A percentile compares a stretch with the other conserved stretches of the same genome.
Conservation (phyloP, 2,888 invertebrate species). For the Enchytraeus crypticus region DNA sequence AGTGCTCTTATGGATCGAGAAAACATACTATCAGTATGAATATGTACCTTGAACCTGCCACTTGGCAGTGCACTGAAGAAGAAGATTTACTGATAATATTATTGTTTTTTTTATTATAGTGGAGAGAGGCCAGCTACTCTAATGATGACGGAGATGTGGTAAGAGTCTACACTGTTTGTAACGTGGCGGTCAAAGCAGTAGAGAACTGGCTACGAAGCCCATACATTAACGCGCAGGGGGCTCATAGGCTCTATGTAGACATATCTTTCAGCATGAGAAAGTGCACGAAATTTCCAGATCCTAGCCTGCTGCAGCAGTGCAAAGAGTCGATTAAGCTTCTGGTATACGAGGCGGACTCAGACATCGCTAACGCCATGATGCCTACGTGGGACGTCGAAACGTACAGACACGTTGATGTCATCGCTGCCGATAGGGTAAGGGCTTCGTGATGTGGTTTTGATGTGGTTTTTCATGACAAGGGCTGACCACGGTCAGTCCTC, state of each 20-base stretch:
- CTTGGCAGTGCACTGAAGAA: no score
- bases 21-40: no score
- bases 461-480: neutral
- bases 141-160: slow-evolving; percentile 69
- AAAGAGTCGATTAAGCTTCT: slow-evolving; percentile 93
- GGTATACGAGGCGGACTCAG: slow-evolving; percentile 53
- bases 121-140: slow-evolving; percentile 93
- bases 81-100: no score
- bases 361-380: slow-evolving; percentile 56
- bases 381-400: slow-evolving; percentile 53
- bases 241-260: slow-evolving; percentile 90
- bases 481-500: no score
- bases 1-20: no score
- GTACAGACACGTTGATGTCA: slow-evolving; percentile 83
- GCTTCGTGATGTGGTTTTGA: no score
- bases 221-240: slow-evolving; percentile 82
- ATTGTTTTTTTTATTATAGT: slow-evolving; percentile 49
- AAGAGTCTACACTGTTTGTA: slow-evolving; percentile 62
- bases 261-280: slow-evolving; percentile 93
- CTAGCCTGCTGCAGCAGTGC: slow-evolving; percentile 65
- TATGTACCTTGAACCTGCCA: no score
- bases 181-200: slow-evolving; percentile 85
- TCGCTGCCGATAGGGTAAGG: slow-evolving; percentile 84
- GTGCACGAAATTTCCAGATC: slow-evolving; percentile 85
- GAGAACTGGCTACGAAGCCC: slow-evolving; percentile 98